Evolutionary conservation across 1,140 invertebrate genomes (phyloP).

Genomic region (Physella acuta): DNA sequence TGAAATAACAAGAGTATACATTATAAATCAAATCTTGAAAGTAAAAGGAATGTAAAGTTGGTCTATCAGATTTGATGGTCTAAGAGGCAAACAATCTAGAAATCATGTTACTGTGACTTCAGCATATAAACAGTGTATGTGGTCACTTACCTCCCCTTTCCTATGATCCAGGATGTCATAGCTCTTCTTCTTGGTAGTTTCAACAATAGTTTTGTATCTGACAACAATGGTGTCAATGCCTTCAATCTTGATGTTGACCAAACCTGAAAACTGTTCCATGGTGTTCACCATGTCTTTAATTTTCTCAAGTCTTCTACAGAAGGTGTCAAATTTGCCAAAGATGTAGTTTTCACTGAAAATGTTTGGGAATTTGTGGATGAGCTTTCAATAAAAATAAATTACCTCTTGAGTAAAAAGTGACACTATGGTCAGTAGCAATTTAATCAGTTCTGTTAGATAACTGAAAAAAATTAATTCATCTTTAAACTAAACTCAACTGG

Average conservation of each 20-base stretch:
- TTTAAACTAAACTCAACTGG: not conserved
- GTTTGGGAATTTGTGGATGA: too few species aligned
- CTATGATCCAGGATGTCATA: conserved; percentile 91
- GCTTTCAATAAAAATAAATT: too few species aligned
- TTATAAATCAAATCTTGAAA: too few species aligned
- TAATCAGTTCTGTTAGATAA: too few species aligned
- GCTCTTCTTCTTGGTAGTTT: conserved; percentile 77
- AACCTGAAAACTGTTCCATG: conserved; percentile 67
- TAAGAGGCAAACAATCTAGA: too few species aligned
- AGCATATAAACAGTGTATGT: too few species aligned
- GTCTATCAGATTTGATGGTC: too few species aligned
- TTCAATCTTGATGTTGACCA: conserved; percentile 57
- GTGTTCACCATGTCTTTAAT: conserved; percentile 87
- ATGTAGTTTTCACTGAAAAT: conserved; percentile 95
- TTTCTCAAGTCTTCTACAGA: conserved; percentile 82
- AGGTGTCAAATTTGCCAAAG: conserved; percentile 93
- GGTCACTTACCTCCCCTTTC: conserved; percentile 68
- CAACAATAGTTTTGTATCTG: conserved; percentile 65
- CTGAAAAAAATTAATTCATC: too few species aligned
- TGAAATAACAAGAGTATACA: conserved; percentile 37
- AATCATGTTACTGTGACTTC: too few species aligned
- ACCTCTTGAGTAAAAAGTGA: too few species aligned
- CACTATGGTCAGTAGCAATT: too few species aligned
- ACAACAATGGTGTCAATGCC: conserved; percentile 57
- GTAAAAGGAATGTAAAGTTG: conserved; percentile 19